phyloP scores from a whole-genome alignment of 2,797 vertebrate genomes.

The Petrocephalus sullivani region DNA sequence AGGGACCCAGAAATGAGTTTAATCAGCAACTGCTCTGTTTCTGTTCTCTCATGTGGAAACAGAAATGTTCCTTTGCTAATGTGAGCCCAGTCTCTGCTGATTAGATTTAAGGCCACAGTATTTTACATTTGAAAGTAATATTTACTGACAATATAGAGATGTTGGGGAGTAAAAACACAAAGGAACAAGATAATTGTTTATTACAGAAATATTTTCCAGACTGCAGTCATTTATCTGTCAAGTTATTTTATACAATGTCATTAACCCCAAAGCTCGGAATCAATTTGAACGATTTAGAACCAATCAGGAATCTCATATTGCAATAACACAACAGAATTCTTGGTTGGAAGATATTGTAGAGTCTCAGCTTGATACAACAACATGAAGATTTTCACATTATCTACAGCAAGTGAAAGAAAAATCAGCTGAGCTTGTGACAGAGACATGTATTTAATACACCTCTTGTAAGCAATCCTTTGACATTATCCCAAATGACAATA shows the following conservation, averaged over 20 bases:
- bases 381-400: not conserved
- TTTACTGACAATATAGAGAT: not conserved
- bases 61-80: not conserved
- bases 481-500: not conserved
- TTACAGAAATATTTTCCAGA: not conserved
- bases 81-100: not conserved
- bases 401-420: not conserved
- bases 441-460: not conserved
- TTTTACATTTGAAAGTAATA: not conserved
- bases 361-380: not conserved
- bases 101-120: not conserved
- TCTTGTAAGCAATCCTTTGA: not conserved
- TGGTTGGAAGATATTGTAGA: not conserved
- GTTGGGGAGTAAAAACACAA: not conserved
- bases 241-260: not conserved
- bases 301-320: not conserved
- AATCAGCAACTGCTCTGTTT: not conserved
- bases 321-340: not conserved
- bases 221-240: not conserved
- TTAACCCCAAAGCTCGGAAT: not conserved
- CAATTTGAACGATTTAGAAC: not conserved
- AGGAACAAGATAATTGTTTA: too few relatives aligned
- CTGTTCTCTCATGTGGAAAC: not conserved
- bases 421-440: not conserved
- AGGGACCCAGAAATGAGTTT: constrained; percentile 18